A percentile compares a stretch with the other conserved stretches of the same genome.
These are phyloP conservation scores for Ariolimax columbianus DNA, from an alignment of 2,888 invertebrate genomes.

Conservation along the genomic window DNA sequence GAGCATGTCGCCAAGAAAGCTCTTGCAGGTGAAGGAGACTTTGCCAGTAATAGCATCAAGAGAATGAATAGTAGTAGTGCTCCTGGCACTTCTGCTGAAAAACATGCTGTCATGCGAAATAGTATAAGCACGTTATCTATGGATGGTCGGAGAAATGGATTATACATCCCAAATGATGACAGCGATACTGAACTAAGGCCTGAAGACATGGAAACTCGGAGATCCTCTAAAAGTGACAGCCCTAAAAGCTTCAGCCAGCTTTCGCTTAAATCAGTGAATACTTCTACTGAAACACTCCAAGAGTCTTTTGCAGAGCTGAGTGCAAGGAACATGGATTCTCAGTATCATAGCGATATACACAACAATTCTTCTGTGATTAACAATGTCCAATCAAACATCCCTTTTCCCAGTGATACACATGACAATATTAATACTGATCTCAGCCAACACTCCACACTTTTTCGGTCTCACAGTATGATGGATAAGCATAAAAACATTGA, in stretches of 20 bases:
- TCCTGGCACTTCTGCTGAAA: conserved; percentile 55
- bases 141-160: conserved; percentile 67
- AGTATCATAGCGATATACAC: conserved; percentile 29
- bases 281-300: conserved; percentile 73
- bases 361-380: conserved; percentile 9
- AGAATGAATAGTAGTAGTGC: conserved; percentile 56
- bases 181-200: conserved; percentile 67
- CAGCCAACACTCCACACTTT: conserved; percentile 15
- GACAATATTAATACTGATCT: background rate
- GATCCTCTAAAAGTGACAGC: conserved; percentile 68
- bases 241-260: conserved; percentile 67
- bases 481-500: conserved; percentile 56
- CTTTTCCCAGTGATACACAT: background rate
- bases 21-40: conserved; percentile 58
- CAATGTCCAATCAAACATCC: background rate
- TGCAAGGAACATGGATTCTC: conserved; percentile 55
- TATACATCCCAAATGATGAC: conserved; percentile 67
- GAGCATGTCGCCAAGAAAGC: conserved; percentile 70
- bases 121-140: conserved; percentile 63
- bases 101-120: conserved; percentile 58
- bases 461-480: conserved; percentile 54
- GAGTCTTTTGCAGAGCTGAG: conserved; percentile 66
- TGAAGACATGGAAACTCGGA: conserved; percentile 60
- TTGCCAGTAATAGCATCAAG: conserved; percentile 49
- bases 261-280: conserved; percentile 71